A percentile compares a stretch with the other conserved stretches of the same genome.
Conservation (phyloP, 2,113 vertebrate species). For the Scortum barcoo region DNA sequence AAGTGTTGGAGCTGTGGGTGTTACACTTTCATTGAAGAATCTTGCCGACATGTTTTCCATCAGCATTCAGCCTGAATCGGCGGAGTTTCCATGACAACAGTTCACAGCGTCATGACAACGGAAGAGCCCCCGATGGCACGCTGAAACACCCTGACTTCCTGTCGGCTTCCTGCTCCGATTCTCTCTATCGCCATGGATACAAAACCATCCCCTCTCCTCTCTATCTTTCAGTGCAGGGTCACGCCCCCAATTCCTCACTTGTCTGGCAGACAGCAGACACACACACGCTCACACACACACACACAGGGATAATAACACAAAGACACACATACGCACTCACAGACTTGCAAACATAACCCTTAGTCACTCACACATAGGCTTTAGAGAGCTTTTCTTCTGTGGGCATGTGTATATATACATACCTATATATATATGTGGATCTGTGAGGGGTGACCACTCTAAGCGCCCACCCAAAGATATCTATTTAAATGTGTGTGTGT, state of each 20-base stretch:
- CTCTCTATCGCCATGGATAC: slow-evolving; percentile 75
- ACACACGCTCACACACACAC: slow-evolving; percentile 21
- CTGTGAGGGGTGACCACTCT: background rate
- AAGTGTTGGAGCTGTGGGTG: slow-evolving; percentile 2
- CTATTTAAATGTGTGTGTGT: slow-evolving; percentile 19
- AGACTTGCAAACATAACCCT: slow-evolving; percentile 11
- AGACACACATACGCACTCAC: background rate
- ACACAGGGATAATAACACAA: slow-evolving; percentile 26
- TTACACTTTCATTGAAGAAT: slow-evolving; percentile 50
- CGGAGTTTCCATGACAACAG: slow-evolving; percentile 77
- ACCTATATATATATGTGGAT: background rate
- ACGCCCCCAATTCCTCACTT: slow-evolving; percentile 65
- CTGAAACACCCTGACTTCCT: slow-evolving; percentile 78
- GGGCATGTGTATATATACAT: background rate
- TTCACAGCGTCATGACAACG: slow-evolving; percentile 80
- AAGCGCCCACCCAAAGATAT: slow-evolving; percentile 34
- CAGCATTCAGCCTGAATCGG: slow-evolving; percentile 69
- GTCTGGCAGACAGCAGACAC: slow-evolving; percentile 27
- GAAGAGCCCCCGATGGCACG: slow-evolving; percentile 61
- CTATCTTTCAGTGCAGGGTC: slow-evolving; percentile 63
- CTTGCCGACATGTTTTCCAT: slow-evolving; percentile 54
- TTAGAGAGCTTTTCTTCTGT: background rate
- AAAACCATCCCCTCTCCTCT: slow-evolving; percentile 52
- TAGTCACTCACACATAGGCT: background rate
- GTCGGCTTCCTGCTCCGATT: slow-evolving; percentile 75